Evolutionary conservation across 2,797 vertebrate genomes (phyloP).

Genomic region (Petrocephalus schoutedeni): DNA sequence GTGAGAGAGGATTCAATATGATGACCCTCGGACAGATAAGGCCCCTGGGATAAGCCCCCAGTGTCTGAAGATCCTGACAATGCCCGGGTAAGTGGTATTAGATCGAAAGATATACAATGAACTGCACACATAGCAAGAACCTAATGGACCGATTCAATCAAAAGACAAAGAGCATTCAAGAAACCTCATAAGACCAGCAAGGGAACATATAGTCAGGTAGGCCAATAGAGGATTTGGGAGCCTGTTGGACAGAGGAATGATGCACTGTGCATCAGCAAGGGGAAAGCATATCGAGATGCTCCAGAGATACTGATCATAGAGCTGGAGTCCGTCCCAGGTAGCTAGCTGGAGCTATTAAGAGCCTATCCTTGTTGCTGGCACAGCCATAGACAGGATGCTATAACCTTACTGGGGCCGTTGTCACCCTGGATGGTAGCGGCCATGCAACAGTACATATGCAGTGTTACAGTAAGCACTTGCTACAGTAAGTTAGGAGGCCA

Average conservation of each 20-base stretch:
- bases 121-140: neutral
- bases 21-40: neutral
- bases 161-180: neutral
- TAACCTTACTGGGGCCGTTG: constrained; percentile 29
- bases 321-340: constrained; percentile 4
- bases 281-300: neutral
- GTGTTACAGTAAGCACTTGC: constrained; percentile 17
- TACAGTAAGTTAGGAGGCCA: neutral
- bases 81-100: neutral
- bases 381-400: constrained; percentile 4
- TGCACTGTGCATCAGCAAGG: neutral
- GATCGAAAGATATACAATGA: neutral
- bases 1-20: neutral
- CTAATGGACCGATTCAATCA: neutral
- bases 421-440: constrained; percentile 20
- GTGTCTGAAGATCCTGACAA: neutral
- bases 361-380: constrained; percentile 21
- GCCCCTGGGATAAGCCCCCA: neutral
- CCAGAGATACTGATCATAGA: constrained; percentile 5
- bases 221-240: neutral
- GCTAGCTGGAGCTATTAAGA: constrained; percentile 36
- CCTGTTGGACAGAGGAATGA: neutral
- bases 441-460: constrained; percentile 15
- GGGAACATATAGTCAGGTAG: neutral
- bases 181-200: neutral